A percentile compares a stretch with the other conserved stretches of the same genome.
Evolutionary conservation across 92 coral and sea anemone genomes (phyloP).

Genomic region (Bergia puertoricense): DNA sequence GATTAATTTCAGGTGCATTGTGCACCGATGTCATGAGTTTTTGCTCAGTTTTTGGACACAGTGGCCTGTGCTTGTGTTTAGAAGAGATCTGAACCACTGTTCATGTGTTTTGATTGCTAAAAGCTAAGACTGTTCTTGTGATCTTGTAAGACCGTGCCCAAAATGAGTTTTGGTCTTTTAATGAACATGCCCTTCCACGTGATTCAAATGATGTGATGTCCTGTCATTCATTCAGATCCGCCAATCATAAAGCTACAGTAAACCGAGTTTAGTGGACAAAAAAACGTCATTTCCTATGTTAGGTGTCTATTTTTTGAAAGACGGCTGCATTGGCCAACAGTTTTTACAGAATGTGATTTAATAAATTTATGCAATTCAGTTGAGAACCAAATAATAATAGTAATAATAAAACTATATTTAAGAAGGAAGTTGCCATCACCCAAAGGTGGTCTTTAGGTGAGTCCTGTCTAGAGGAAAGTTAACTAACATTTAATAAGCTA

Average conservation of each 20-base stretch:
- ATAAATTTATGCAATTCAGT: too few species aligned
- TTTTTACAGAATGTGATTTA: not conserved
- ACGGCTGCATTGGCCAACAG: not conserved
- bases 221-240: not conserved
- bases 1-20: not conserved
- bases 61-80: not conserved
- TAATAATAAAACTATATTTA: too few species aligned
- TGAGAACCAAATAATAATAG: not conserved
- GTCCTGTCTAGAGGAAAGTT: too few species aligned
- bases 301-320: not conserved
- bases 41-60: not conserved
- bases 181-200: not conserved
- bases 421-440: too few species aligned
- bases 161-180: constrained; percentile 1
- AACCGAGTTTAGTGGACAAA: not conserved
- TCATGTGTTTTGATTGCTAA: not conserved
- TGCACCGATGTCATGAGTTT: not conserved
- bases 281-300: constrained; percentile 8
- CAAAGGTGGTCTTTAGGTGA: too few species aligned
- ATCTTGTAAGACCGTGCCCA: not conserved
- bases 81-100: not conserved
- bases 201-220: constrained; percentile 19
- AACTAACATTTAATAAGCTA: too few species aligned
- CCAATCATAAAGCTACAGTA: constrained; percentile 9
- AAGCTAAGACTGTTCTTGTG: not conserved